Base-by-base conservation (phyloP, 2,888 invertebrate genomes). In the Microdon myrmicae region DNA sequence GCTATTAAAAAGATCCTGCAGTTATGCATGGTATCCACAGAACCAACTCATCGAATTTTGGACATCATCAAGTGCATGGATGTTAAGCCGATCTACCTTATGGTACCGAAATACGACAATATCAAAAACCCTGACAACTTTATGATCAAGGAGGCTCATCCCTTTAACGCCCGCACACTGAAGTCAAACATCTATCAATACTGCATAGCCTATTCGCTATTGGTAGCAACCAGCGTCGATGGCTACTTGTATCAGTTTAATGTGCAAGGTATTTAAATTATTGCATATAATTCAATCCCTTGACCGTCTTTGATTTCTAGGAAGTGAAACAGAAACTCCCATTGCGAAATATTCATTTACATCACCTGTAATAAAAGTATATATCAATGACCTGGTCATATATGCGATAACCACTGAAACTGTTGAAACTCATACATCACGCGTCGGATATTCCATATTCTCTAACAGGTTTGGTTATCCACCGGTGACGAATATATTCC, bases 401-500 rank as follows among this genome's bases (percentile, higher is more conserved):
- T 90, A 90, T 73, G 90, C 89, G 0, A 78, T 90, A 10, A 90
- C 90, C 0, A 87, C 87, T 60, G 87, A 86, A 49, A 90, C 90
- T 0, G 81, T 92, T 28, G 90, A 91, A 76, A 87, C 89, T 0
- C 91, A 90, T 71, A 90, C 90, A 0, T 81, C 86, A 13, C 80
- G 87, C 32, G 82, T 86, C 41, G 85, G 87, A 0, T 86, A 88
- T 71, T 82, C 85, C 60, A 74, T 87, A 1, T 83, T 85, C 41
- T 81, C 82, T 22, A 79, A 76, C 69, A 76, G 76, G 8, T 79
- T 78, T 45, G 79, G 80, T 67, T 79, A 79, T 64, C 78, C 79
- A 31, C 72, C 74, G 35, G 71, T 78, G 20, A 74, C 76, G 2
- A 71, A 71, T 4, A 68, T 77, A 4, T 79, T 76, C 34, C 78